Conservation (phyloP, 37 sponge, comb jelly and placozoan species). For the Beroe forskalii region DNA sequence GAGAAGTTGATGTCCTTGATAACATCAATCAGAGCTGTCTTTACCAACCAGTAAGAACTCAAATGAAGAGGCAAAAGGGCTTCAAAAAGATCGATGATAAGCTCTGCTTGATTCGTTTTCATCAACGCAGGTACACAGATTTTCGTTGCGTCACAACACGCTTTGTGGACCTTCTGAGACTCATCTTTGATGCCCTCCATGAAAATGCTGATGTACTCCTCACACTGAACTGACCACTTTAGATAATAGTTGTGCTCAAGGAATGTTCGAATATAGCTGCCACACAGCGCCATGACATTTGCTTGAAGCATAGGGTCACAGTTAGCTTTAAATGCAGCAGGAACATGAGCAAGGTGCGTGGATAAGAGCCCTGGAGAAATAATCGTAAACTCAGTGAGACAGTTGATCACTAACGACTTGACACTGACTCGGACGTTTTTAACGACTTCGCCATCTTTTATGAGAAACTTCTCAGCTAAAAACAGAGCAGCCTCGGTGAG, state of each 20-base stretch:
- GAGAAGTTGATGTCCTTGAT: slow-evolving; percentile 13
- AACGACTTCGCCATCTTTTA: background rate
- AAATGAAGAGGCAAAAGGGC: slow-evolving; percentile 18
- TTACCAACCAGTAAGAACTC: slow-evolving; percentile 46
- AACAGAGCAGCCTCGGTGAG: slow-evolving; percentile 6
- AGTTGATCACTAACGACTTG: slow-evolving; percentile 26
- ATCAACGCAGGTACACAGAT: slow-evolving; percentile 38
- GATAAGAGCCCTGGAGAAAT: slow-evolving; percentile 18
- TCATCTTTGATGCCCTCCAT: slow-evolving; percentile 38
- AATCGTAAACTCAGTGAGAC: slow-evolving; percentile 32
- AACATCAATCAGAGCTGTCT: slow-evolving; percentile 34
- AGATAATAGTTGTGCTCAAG: slow-evolving; percentile 13
- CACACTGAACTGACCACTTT: background rate
- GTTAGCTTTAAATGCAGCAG: slow-evolving; percentile 17
- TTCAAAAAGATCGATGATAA: slow-evolving; percentile 15
- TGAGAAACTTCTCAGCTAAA: background rate
- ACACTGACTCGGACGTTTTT: slow-evolving; percentile 37
- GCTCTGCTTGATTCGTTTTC: slow-evolving; percentile 21
- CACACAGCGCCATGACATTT: slow-evolving; percentile 50
- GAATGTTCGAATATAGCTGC: slow-evolving; percentile 13
- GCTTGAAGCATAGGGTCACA: slow-evolving; percentile 61
- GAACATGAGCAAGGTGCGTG: slow-evolving; percentile 1
- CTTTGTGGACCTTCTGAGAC: slow-evolving; percentile 46
- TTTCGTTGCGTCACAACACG: slow-evolving; percentile 52
- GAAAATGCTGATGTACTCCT: slow-evolving; percentile 56